Conservation (phyloP, 2,888 invertebrate species). For the Scaptodrosophila latifasciaeformis region DNA sequence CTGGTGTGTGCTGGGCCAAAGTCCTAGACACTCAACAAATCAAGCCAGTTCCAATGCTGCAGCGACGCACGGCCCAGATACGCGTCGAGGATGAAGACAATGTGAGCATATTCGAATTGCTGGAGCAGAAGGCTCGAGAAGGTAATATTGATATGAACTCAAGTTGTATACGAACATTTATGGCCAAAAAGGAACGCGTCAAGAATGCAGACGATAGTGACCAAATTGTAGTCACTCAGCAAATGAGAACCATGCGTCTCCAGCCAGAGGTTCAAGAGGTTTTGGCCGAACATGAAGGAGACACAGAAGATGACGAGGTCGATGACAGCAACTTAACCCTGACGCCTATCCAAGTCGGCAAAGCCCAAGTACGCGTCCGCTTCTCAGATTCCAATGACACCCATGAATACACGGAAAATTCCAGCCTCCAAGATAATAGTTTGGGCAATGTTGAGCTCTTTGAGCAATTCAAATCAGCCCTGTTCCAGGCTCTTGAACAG, state of each 20-base stretch:
- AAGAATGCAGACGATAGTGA: slow-evolving; percentile 69
- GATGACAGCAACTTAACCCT: slow-evolving; percentile 23
- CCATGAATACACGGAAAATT: slow-evolving; percentile 53
- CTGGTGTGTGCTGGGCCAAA: slow-evolving; percentile 72
- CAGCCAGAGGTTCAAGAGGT: slow-evolving; percentile 44
- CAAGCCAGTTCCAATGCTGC: slow-evolving; percentile 52
- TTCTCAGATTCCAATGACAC: slow-evolving; percentile 66
- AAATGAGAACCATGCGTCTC: slow-evolving; percentile 43
- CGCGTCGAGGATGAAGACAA: slow-evolving; percentile 77
- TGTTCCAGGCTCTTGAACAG: slow-evolving; percentile 61
- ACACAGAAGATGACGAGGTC: slow-evolving; percentile 11
- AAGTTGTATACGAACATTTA: slow-evolving; percentile 78
- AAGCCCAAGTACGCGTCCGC: slow-evolving; percentile 51
- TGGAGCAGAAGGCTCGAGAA: slow-evolving; percentile 84
- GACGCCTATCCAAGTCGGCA: slow-evolving; percentile 39
- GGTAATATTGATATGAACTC: slow-evolving; percentile 84
- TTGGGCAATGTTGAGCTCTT: slow-evolving; percentile 50
- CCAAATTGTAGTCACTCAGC: slow-evolving; percentile 44
- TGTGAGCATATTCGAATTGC: slow-evolving; percentile 84
- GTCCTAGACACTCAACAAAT: slow-evolving; percentile 74
- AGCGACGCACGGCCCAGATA: slow-evolving; percentile 41
- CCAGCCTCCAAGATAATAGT: slow-evolving; percentile 22
- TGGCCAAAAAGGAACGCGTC: slow-evolving; percentile 53
- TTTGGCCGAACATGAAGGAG: slow-evolving; percentile 21
- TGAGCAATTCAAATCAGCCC: slow-evolving; percentile 60